Evolutionary conservation across 2,113 vertebrate species (phyloP), one percentile per base, ranked within the genome.

Genomic region (Pseudopodoces humilis): DNA sequence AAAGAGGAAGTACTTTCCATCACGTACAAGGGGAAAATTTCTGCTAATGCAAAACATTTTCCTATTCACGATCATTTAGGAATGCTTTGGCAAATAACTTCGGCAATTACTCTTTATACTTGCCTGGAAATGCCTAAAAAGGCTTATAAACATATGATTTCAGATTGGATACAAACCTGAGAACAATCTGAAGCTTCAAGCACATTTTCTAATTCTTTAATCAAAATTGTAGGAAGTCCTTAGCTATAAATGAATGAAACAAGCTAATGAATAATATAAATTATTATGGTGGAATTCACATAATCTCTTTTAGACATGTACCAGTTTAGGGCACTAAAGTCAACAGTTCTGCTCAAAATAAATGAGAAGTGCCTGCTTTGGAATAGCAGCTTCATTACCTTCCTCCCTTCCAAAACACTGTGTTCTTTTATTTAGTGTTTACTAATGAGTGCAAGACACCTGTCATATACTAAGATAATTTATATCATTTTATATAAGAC

Each of bases 41-140:
- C 55, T 90, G 63, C 46, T 95, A 94, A 88, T 37, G 55, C 50
- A 64, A 22, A 90, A 90, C 22, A 69, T 53, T 83, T 96, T 92
- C 92, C 93, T 80, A 83, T 23, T 67, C 71, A 80, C 18, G 68
- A 93, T 46, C 71, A 58, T 77, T 86, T 68, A 86, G 80, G 93
- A 95, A 95, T 95, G 81, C 62, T 80, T 49, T 94, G 80, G 76
- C 86, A 94, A 50, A n/a, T 86, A 86, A 60, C 44, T 64, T 30
- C 13, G 58, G 88, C 49, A 94, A 58, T 47, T 75, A 44, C 9
- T 79, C 63, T 59, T 91, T 49, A 76, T 41, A 41, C 80, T 88
- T 49, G 68, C 43, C 71, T 86, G 15, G 33, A 92, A 68, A 27
- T 11, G 23, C 17, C 47, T 64, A 21, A 81, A 58, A 23, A 47